Evolutionary conservation across 1,140 invertebrate species (phyloP).

Genomic region (Orussus abietinus): DNA sequence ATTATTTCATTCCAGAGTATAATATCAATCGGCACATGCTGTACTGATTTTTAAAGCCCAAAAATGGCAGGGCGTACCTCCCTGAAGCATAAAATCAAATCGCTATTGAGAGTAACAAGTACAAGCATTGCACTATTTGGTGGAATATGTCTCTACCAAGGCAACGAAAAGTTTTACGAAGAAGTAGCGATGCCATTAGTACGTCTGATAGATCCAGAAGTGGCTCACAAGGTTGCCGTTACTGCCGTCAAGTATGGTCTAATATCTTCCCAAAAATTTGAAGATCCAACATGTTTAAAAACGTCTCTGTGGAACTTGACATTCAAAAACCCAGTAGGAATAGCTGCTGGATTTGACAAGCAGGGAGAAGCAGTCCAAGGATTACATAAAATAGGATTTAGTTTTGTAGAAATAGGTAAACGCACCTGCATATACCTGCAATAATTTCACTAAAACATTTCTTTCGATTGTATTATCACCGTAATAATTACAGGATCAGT

Average conservation of each 20-base stretch:
- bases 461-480: too few relatives aligned
- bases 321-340: conserved; percentile 86
- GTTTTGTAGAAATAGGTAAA: conserved; percentile 90
- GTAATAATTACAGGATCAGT: conserved; percentile 65
- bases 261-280: conserved; percentile 56
- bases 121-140: conserved; percentile 58
- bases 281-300: conserved; percentile 62
- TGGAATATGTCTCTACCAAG: conserved; percentile 63
- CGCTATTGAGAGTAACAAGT: conserved; percentile 35
- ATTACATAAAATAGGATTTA: conserved; percentile 83
- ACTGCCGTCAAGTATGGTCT: conserved; percentile 71
- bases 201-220: conserved; percentile 69
- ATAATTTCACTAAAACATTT: background rate
- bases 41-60: too few relatives aligned
- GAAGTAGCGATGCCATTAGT: conserved; percentile 68
- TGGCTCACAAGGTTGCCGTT: conserved; percentile 74
- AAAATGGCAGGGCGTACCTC: conserved; percentile 30
- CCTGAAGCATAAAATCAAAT: conserved; percentile 35
- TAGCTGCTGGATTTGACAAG: conserved; percentile 98
- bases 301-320: conserved; percentile 67
- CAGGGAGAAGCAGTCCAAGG: conserved; percentile 86
- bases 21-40: too few relatives aligned
- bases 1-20: too few relatives aligned
- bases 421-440: background rate
- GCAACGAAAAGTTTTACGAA: conserved; percentile 76